Evolutionary conservation across 2,888 invertebrate genomes (phyloP).

Genomic region (Brachyptera risi): DNA sequence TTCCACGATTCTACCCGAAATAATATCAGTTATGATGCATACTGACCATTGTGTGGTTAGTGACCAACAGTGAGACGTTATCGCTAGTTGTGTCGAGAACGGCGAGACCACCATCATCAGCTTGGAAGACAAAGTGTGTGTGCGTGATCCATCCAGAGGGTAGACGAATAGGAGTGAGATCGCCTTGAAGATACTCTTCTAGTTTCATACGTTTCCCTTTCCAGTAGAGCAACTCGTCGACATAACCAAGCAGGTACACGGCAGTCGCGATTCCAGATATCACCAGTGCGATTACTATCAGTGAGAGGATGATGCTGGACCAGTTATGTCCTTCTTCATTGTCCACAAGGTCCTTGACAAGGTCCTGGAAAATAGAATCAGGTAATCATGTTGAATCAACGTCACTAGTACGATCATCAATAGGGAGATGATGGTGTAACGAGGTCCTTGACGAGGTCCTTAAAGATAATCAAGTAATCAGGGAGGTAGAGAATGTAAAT

Average conservation of each 20-base stretch:
- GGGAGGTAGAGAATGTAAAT: too few relatives aligned
- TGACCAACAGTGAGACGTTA: slow-evolving; percentile 72
- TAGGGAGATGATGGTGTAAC: too few relatives aligned
- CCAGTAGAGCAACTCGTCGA: slow-evolving; percentile 86
- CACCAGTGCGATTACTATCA: slow-evolving; percentile 81
- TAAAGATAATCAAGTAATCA: too few relatives aligned
- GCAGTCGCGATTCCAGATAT: slow-evolving; percentile 85
- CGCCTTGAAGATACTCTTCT: slow-evolving; percentile 73
- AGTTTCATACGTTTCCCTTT: slow-evolving; percentile 81
- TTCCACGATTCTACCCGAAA: too few relatives aligned
- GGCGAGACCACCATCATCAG: slow-evolving; percentile 78
- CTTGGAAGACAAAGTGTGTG: slow-evolving; percentile 80
- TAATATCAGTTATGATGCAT: background rate
- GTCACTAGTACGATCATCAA: too few relatives aligned
- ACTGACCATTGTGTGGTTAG: slow-evolving; percentile 81
- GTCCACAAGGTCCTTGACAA: slow-evolving; percentile 61
- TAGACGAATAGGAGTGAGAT: slow-evolving; percentile 65
- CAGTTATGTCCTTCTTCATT: slow-evolving; percentile 81
- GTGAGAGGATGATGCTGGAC: slow-evolving; percentile 81
- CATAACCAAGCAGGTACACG: slow-evolving; percentile 84
- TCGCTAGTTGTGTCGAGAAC: slow-evolving; percentile 76
- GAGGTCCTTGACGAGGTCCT: too few relatives aligned
- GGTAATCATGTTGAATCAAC: too few relatives aligned
- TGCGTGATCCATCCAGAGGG: slow-evolving; percentile 79
- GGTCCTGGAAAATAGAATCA: slow-evolving; percentile 65